Percentiles rank a stretch among this genome's conserved stretches.
Conservation (phyloP, 1,140 invertebrate genomes). For the Linepithema humile region DNA sequence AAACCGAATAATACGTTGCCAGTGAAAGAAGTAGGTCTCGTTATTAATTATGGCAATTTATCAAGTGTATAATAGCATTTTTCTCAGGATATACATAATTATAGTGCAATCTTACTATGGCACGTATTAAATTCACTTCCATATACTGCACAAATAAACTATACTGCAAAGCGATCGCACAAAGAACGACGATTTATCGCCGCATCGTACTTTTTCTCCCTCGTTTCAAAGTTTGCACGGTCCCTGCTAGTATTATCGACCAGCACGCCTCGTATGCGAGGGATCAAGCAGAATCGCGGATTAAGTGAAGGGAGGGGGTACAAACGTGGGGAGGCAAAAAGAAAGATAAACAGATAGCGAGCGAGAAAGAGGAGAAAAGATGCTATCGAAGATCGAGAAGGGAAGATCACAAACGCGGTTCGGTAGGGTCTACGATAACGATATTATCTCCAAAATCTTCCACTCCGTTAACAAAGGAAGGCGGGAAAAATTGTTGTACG, state of each 20-base stretch:
- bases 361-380: not conserved
- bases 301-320: not conserved
- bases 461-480: not conserved
- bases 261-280: not conserved
- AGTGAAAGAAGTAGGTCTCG: too few species aligned
- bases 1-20: not conserved
- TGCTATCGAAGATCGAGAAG: conserved; percentile 29
- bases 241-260: conserved; percentile 26
- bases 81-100: not conserved
- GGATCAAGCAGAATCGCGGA: conserved; percentile 10
- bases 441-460: conserved; percentile 39
- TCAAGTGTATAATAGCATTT: not conserved
- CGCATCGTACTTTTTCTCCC: not conserved
- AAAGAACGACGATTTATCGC: conserved; percentile 28
- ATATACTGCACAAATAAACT: conserved; percentile 6
- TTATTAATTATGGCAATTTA: too few species aligned
- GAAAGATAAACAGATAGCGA: conserved; percentile 28
- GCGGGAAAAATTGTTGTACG: not conserved
- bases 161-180: not conserved
- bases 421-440: not conserved
- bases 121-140: not conserved
- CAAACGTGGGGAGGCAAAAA: not conserved
- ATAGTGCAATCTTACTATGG: not conserved
- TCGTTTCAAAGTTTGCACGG: conserved; percentile 5
- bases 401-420: conserved; percentile 10